These are phyloP conservation scores for Leucania comma DNA, from an alignment of 2,888 invertebrate genomes.

Conservation along the genomic window DNA sequence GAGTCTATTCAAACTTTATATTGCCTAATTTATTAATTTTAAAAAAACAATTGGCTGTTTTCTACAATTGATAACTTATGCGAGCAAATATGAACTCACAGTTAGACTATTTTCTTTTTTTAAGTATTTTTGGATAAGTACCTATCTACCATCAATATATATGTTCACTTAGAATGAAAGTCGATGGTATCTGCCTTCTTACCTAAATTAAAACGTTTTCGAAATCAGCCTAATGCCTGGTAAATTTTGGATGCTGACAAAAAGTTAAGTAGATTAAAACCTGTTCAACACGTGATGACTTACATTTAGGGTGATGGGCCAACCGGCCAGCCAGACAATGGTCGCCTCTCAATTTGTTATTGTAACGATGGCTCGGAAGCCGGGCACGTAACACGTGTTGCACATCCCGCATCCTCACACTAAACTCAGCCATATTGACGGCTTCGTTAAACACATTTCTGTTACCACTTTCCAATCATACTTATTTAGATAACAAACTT, in stretches of 20 bases:
- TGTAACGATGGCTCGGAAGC: constrained; percentile 81
- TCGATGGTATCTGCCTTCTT: too few relatives aligned
- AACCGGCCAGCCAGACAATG: constrained; percentile 74
- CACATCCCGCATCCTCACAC: constrained; percentile 71
- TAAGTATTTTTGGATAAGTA: too few relatives aligned
- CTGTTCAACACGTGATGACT: constrained; percentile 84
- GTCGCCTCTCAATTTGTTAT: constrained; percentile 84
- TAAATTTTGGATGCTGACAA: too few relatives aligned
- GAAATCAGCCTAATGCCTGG: too few relatives aligned
- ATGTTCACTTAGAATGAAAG: too few relatives aligned
- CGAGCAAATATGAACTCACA: too few relatives aligned
- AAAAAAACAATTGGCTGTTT: too few relatives aligned
- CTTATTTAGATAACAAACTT: neutral
- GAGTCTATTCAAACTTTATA: constrained; percentile 67
- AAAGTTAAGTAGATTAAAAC: neutral
- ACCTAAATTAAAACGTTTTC: too few relatives aligned
- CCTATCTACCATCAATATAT: too few relatives aligned
- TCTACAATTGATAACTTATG: too few relatives aligned
- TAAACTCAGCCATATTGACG: constrained; percentile 65
- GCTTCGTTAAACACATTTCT: constrained; percentile 24
- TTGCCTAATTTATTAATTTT: neutral
- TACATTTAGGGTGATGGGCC: constrained; percentile 73
- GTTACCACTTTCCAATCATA: neutral
- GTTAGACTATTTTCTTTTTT: too few relatives aligned
- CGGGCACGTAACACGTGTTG: constrained; percentile 87